Evolutionary conservation across 2,888 invertebrate species (phyloP), one percentile per base, ranked within the genome.

Genomic region (Cephus pygmeus): DNA sequence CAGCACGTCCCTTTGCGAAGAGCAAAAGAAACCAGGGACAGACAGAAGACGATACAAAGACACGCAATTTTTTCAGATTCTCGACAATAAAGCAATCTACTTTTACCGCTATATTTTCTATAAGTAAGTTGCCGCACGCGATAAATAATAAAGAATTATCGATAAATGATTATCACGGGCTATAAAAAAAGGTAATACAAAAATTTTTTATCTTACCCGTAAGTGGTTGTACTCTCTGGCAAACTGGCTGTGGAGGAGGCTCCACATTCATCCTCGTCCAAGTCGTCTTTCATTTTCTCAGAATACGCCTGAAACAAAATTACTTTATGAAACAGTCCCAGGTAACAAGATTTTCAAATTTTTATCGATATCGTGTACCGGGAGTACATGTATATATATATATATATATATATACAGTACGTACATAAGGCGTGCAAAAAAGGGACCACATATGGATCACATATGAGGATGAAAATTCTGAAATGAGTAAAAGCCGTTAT

Each of bases 261-360:
- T 73, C 83, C 83, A 73, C 86, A 79, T 69, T 88, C 88, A 73
- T 88, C 88, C 68, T 88, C 88, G 36, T 88, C 88, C 79, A 88
- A 82, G 69, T 88, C 88, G 85, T 88, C 88, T 86, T 87, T 88
- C 88, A 88, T 88, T 76, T 85, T 86, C 34, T 68, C 68, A 69
- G 33, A 78, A 36, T 31, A 31, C 23, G 23, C 23, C 40, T 56
- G 23, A 56, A 56, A 56, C 40, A 56, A 56, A 56, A 9, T 56
- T 56, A 9, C 23, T 2, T 56, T 56, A 56, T 9, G 6, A 56
- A 15, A 23, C 23, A 56, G 23, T 6, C 23, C 23, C 6, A 56
- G 40, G 9, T 9, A 56, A 23, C 6, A 15, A 40, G 40, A 56
- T 56, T 56, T 56, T 9, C 23, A 56, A 9, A 23, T 23, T 23